Evolutionary conservation across 2,888 invertebrate genomes (phyloP).

Genomic region (Thereva nobilitata): DNA sequence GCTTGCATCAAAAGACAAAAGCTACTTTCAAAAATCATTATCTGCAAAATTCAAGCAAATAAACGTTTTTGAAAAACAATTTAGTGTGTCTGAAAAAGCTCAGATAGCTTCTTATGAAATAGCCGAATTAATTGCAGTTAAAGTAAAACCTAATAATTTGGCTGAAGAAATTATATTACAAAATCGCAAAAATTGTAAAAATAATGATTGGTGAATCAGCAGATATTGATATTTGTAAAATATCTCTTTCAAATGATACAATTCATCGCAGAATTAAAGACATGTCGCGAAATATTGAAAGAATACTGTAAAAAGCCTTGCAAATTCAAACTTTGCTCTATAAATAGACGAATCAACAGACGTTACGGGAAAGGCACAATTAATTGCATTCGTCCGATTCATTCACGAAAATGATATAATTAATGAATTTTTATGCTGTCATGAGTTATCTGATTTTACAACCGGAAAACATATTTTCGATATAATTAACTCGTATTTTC

Average conservation of each 20-base stretch:
- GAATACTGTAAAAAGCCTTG: neutral
- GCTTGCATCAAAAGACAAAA: no score
- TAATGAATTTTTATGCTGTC: neutral
- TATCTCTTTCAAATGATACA: neutral
- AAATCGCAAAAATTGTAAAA: conserved; percentile 4
- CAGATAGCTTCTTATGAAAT: no score
- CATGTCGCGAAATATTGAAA: neutral
- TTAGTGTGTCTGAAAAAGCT: no score
- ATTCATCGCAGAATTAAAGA: neutral
- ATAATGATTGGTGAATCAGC: conserved; percentile 3
- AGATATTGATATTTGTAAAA: conserved; percentile 6
- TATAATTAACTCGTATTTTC: neutral
- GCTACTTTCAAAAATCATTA: no score
- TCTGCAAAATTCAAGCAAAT: no score
- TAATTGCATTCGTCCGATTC: neutral
- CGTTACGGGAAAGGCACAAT: neutral
- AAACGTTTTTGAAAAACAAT: no score
- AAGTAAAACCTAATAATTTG: no score
- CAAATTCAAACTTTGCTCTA: conserved; percentile 5
- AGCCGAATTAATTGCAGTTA: no score
- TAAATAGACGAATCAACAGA: neutral
- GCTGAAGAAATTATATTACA: no score
- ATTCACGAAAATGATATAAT: conserved; percentile 2
- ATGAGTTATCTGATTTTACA: conserved; percentile 1
- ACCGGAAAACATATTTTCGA: neutral